Base-by-base conservation (phyloP, 2,113 vertebrate genomes). In the Lophochroa leadbeateri region DNA sequence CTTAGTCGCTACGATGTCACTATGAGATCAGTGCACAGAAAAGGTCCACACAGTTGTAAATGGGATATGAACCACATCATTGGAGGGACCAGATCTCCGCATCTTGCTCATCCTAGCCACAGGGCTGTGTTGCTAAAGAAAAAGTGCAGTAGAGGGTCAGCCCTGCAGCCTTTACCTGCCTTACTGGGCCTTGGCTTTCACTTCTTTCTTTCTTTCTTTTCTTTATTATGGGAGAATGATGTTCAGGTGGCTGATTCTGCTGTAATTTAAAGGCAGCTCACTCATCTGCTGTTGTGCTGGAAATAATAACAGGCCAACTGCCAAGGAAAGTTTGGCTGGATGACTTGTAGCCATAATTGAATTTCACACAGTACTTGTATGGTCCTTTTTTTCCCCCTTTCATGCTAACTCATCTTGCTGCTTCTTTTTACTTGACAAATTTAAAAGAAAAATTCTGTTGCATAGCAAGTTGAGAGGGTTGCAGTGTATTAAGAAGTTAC, bases 181-280 rank as follows among this genome's bases (percentile, higher is more conserved):
- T 52, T 77, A 70, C 74, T 86, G 37, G 33, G 91, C 57, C 63
- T 75, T 13, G 1, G 2, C 39, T 78, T 71, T 44, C n/a, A n/a
- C 25, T 46, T 85, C 23, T 86, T 65, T 33, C 11, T 24, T 10
- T 37, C 29, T 44, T 29, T 17, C 10, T 31, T 31, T 53, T 52
- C 29, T 15, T 27, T 16, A 23, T 71, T 68, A 13, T 49, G 24
- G n/a, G 58, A 79, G 52, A 80, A 65, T 82, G 49, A 82, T 94
- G 82, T 93, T 88, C 94, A 95, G 88, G 95, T 96, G 94, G 79
- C 92, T 93, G 93, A 80, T 95, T 87, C 58, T 88, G 70, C 78
- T 80, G n/a, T 76, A 86, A 80, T 95, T 82, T 85, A 94, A 93
- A 94, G 85, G 87, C 49, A 76, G 57, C 87, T 96, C 75, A 39